Evolutionary conservation across 92 coral and sea anemone species (phyloP).

Genomic region (Isaurus tuberculatus): DNA sequence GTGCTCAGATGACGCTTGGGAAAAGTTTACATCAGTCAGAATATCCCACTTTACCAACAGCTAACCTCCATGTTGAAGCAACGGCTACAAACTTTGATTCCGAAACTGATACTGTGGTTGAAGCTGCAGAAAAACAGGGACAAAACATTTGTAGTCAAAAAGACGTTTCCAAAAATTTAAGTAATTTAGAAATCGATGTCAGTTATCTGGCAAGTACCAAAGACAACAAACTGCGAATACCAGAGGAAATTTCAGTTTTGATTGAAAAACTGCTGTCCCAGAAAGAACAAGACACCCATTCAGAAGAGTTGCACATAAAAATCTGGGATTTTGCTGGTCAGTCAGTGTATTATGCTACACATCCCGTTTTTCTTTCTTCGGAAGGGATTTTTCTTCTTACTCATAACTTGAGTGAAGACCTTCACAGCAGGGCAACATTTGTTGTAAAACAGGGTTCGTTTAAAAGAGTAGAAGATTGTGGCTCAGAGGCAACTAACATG

Average conservation of each 20-base stretch:
- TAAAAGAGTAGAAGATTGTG: slow-evolving; percentile 29
- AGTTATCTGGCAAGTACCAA: neutral
- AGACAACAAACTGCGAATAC: neutral
- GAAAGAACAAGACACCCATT: neutral
- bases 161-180: neutral
- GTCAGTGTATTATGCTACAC: slow-evolving; percentile 46
- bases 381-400: slow-evolving; percentile 17
- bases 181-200: neutral
- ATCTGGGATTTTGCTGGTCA: slow-evolving; percentile 49
- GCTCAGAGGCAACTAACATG: slow-evolving; percentile 29
- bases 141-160: neutral
- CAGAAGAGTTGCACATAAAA: slow-evolving; percentile 5
- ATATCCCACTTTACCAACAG: neutral
- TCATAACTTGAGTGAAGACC: slow-evolving; percentile 16
- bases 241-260: slow-evolving; percentile 8
- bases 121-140: neutral
- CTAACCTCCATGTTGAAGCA: neutral
- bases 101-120: neutral
- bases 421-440: slow-evolving; percentile 18
- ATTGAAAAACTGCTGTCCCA: slow-evolving; percentile 8
- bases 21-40: neutral
- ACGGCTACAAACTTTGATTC: too few species aligned
- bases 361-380: slow-evolving; percentile 25
- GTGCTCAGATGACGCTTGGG: neutral
- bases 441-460: slow-evolving; percentile 23